These are phyloP conservation scores for Smutsia gigantea DNA, from an alignment of 2,797 vertebrate genomes.

Conservation along the genomic window DNA sequence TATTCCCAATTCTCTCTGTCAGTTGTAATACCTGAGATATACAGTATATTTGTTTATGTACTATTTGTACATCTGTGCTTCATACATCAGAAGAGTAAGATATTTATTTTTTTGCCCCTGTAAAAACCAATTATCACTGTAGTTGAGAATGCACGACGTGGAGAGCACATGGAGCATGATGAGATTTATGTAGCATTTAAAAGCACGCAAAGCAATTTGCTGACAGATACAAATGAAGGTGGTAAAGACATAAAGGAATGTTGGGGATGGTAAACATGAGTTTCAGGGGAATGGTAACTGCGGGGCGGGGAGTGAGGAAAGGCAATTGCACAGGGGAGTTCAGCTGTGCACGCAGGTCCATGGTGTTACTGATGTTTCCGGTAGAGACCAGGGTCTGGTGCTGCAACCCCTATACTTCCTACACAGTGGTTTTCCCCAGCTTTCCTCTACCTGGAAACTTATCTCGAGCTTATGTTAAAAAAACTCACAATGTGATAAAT, in stretches of 20 bases:
- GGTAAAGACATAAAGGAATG: conserved; percentile 20
- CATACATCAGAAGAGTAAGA: background rate
- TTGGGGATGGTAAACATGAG: background rate
- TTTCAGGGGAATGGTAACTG: background rate
- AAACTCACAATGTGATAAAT: background rate
- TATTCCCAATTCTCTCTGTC: background rate
- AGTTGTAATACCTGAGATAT: background rate
- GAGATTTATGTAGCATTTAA: background rate
- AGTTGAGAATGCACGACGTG: background rate
- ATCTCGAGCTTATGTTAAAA: background rate
- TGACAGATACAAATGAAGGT: background rate
- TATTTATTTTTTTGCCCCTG: background rate
- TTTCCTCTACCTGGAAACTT: conserved; percentile 14
- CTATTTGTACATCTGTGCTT: background rate
- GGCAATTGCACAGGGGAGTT: background rate
- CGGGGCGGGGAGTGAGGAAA: background rate
- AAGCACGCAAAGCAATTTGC: background rate
- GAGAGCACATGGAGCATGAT: background rate
- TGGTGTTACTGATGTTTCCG: background rate
- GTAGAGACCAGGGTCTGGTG: background rate
- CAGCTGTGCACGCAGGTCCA: background rate
- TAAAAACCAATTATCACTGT: background rate
- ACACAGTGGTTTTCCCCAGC: background rate
- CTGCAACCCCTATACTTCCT: background rate
- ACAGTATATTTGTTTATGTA: background rate